Conservation (phyloP, 1,140 invertebrate species). For the Ceratina japonica region DNA sequence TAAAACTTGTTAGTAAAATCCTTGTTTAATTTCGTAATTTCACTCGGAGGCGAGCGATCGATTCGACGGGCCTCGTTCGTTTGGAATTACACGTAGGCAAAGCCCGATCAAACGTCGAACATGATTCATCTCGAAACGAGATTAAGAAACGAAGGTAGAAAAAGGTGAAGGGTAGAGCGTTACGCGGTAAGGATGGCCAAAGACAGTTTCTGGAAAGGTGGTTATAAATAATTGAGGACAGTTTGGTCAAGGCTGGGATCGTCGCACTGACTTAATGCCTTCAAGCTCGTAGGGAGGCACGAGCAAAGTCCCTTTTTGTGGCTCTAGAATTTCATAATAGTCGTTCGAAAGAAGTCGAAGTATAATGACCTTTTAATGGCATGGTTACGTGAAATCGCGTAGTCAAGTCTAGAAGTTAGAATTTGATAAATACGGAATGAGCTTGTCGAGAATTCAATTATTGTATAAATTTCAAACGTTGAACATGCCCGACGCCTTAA, state of each 20-base stretch:
- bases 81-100: not conserved
- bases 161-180: not conserved
- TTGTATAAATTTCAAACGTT: too few relatives aligned
- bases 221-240: not conserved
- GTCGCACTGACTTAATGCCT: not conserved
- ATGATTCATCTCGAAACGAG: not conserved
- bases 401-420: too few relatives aligned
- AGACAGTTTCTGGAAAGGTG: conserved; percentile 12
- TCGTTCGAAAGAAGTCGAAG: not conserved
- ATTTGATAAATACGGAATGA: too few relatives aligned
- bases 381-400: not conserved
- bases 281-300: not conserved
- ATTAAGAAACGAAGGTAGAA: not conserved
- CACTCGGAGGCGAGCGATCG: too few relatives aligned
- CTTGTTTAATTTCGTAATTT: not conserved
- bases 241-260: not conserved
- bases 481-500: not conserved
- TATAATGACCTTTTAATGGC: not conserved
- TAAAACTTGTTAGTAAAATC: not conserved
- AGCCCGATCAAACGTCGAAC: not conserved
- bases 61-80: too few relatives aligned
- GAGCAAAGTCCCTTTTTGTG: not conserved
- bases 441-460: too few relatives aligned
- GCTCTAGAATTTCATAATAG: not conserved
- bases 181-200: not conserved